Percentiles rank a stretch among this genome's conserved stretches.
Conservation (phyloP, 2,797 vertebrate genomes). For the Neoniphon sammara region DNA sequence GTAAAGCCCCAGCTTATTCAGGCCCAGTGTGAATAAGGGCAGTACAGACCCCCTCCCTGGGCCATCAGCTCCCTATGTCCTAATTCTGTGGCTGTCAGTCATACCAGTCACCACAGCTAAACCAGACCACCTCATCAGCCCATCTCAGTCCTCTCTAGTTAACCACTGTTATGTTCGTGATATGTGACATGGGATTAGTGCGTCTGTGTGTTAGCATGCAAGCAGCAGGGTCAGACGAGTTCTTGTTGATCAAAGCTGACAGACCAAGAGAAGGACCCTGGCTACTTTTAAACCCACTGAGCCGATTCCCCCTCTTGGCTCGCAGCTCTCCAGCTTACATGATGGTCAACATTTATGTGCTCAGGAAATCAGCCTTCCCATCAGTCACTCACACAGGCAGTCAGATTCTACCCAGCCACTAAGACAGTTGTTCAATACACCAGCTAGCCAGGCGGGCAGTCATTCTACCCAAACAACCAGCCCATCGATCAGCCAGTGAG, state of each 20-base stretch:
- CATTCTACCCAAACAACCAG: neutral
- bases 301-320: slow-evolving; percentile 32
- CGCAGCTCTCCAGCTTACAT: neutral
- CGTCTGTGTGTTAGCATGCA: slow-evolving; percentile 61
- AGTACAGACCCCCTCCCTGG: slow-evolving; percentile 1
- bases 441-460: neutral
- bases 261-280: slow-evolving; percentile 41
- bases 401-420: neutral
- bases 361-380: slow-evolving; percentile 12
- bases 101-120: slow-evolving; percentile 30
- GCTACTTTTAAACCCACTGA: slow-evolving; percentile 54
- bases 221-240: slow-evolving; percentile 53
- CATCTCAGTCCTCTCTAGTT: slow-evolving; percentile 44
- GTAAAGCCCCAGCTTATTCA: slow-evolving; percentile 6
- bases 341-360: slow-evolving; percentile 12
- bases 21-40: slow-evolving; percentile 7
- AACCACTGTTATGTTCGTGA: slow-evolving; percentile 39
- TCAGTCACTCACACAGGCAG: slow-evolving; percentile 17
- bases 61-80: slow-evolving; percentile 27
- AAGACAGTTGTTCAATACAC: neutral
- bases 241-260: slow-evolving; percentile 58
- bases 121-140: slow-evolving; percentile 43
- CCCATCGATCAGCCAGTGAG: neutral
- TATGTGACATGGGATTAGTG: slow-evolving; percentile 65
- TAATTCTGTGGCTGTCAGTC: slow-evolving; percentile 46